Conservation (phyloP, 2,113 vertebrate species). For the Synchiropus splendidus region DNA sequence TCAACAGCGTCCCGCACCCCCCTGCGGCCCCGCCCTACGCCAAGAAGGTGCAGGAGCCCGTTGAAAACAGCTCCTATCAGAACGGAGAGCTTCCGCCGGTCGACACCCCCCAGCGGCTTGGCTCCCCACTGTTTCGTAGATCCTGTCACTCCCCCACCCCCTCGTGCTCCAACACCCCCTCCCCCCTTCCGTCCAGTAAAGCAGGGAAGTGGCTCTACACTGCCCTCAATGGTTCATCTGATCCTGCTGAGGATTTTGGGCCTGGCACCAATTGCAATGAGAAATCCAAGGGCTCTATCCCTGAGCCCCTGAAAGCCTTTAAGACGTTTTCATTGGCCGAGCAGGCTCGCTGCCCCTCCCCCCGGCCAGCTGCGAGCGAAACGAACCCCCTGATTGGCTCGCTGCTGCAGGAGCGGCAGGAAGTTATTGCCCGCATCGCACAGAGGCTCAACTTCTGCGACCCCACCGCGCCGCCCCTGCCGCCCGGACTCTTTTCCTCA, state of each 20-base stretch:
- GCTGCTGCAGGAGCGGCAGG: constrained; percentile 90
- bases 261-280: constrained; percentile 48
- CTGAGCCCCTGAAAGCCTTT: constrained; percentile 73
- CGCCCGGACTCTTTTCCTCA: constrained; percentile 66
- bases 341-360: constrained; percentile 61
- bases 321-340: constrained; percentile 79
- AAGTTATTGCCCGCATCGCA: constrained; percentile 94
- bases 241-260: constrained; percentile 63
- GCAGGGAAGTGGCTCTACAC: constrained; percentile 73
- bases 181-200: constrained; percentile 62
- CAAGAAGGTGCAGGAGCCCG: constrained; percentile 41
- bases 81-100: constrained; percentile 55
- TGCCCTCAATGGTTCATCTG: constrained; percentile 60
- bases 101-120: constrained; percentile 54
- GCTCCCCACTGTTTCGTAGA: constrained; percentile 66
- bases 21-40: constrained; percentile 26
- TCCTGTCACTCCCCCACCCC: constrained; percentile 61
- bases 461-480: constrained; percentile 74
- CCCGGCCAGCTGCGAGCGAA: constrained; percentile 67
- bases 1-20: constrained; percentile 42
- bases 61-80: constrained; percentile 35
- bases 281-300: constrained; percentile 56
- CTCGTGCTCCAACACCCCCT: constrained; percentile 58
- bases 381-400: constrained; percentile 88
- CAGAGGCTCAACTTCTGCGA: constrained; percentile 95